These are phyloP conservation scores for Tupaia chinensis DNA, from an alignment of 2,113 vertebrate genomes.

Conservation along the genomic window DNA sequence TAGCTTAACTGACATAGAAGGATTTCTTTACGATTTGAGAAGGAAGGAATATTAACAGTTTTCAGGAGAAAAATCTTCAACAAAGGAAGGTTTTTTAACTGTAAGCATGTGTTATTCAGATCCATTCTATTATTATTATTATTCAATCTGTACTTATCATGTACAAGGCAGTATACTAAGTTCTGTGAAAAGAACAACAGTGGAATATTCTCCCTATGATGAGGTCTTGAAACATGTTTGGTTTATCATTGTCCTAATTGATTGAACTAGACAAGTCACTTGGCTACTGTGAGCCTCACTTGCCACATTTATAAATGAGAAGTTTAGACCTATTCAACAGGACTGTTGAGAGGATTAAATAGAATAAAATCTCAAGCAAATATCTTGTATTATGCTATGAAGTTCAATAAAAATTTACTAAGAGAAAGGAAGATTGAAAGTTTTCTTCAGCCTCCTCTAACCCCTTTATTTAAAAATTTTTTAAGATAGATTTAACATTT, in stretches of 20 bases:
- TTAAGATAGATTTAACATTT: not conserved
- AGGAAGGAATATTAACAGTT: not conserved
- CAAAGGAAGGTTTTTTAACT: not conserved
- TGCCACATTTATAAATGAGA: slow-evolving; percentile 3
- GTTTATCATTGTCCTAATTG: not conserved
- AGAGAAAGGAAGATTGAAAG: not conserved
- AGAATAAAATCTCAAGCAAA: slow-evolving; percentile 34
- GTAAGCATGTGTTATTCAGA: not conserved
- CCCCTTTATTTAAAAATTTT: not conserved
- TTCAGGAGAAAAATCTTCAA: not conserved
- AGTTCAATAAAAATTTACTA: not conserved
- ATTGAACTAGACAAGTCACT: not conserved
- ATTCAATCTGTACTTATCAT: not conserved
- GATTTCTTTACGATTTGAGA: not conserved
- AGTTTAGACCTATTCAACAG: not conserved
- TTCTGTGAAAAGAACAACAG: not conserved
- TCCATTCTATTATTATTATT: not conserved
- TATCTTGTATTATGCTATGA: not conserved
- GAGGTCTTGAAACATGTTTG: not conserved
- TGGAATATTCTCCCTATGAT: not conserved
- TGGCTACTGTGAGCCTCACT: not conserved
- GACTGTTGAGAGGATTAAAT: not conserved
- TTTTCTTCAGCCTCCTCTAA: not conserved
- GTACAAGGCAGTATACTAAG: not conserved
- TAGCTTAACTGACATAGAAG: not conserved